Evolutionary conservation across 2,797 vertebrate genomes (phyloP).

Genomic region (Rhinoraja longicauda): DNA sequence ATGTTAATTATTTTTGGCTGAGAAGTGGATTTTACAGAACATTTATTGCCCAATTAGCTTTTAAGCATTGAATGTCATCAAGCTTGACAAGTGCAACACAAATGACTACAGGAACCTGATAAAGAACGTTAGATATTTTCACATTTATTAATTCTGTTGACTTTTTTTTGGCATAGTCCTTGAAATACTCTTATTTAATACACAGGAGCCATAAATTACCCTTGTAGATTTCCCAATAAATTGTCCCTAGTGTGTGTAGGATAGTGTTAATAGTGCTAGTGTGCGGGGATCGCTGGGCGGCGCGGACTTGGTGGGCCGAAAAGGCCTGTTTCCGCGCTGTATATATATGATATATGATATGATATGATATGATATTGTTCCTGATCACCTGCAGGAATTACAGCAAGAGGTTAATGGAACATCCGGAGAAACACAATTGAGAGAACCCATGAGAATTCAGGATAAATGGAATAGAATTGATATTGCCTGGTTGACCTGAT

Average conservation of each 20-base stretch:
- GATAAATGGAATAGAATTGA: not conserved
- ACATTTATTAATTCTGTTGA: not conserved
- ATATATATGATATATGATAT: too few species aligned
- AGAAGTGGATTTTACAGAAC: not conserved
- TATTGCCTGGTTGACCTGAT: not conserved
- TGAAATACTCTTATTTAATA: not conserved
- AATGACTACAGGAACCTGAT: not conserved
- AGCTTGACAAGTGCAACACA: not conserved
- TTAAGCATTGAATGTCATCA: not conserved
- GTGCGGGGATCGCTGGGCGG: too few species aligned
- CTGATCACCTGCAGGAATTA: not conserved
- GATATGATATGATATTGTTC: too few species aligned
- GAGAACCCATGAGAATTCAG: not conserved
- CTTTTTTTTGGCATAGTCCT: too few species aligned
- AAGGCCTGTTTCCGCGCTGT: too few species aligned
- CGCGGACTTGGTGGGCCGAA: too few species aligned
- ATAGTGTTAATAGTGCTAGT: too few species aligned
- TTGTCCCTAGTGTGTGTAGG: too few species aligned
- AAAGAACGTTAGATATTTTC: too few species aligned
- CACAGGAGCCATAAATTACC: not conserved
- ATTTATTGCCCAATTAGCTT: not conserved
- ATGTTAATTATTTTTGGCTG: too few species aligned
- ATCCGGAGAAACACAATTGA: not conserved
- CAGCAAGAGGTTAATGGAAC: not conserved
- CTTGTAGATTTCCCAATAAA: too few species aligned